These are phyloP conservation scores for Melanotaenia nigrans DNA, from an alignment of 2,797 vertebrate species.

Conservation along the genomic window DNA sequence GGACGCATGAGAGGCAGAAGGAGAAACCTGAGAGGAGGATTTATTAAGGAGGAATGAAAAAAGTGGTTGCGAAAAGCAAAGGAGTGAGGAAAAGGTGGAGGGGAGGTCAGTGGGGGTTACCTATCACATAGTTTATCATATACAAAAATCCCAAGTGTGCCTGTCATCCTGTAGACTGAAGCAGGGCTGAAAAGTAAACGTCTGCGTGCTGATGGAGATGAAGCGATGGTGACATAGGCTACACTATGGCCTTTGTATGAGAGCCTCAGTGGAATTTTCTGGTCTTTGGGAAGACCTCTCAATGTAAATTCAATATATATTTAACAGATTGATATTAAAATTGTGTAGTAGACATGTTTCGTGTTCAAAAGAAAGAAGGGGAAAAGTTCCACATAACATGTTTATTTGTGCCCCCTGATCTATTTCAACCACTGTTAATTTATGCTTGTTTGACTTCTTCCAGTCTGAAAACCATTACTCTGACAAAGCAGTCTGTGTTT, in stretches of 20 bases:
- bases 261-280: constrained; percentile 18
- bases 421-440: constrained; percentile 27
- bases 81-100: constrained; percentile 48
- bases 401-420: constrained; percentile 39
- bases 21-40: constrained; percentile 66
- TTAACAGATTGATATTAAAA: constrained; percentile 34
- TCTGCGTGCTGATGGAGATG: constrained; percentile 71
- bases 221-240: constrained; percentile 62
- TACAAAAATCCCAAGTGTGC: constrained; percentile 69
- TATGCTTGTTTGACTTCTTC: constrained; percentile 40
- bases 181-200: constrained; percentile 66
- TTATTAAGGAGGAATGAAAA: constrained; percentile 55
- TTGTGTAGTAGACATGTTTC: not conserved
- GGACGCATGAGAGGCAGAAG: constrained; percentile 23
- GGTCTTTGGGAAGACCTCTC: constrained; percentile 42
- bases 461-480: constrained; percentile 36
- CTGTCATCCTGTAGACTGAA: constrained; percentile 59
- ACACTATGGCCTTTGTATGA: constrained; percentile 62
- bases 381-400: constrained; percentile 21
- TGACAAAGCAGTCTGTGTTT: constrained; percentile 45
- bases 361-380: not conserved
- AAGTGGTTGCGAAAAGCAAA: constrained; percentile 46
- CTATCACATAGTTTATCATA: constrained; percentile 81
- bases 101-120: constrained; percentile 52
- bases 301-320: constrained; percentile 49